A percentile compares a stretch with the other conserved stretches of the same genome.
These are phyloP conservation scores for Ecliptopera silaceata DNA, from an alignment of 2,888 invertebrate genomes.

Conservation along the genomic window DNA sequence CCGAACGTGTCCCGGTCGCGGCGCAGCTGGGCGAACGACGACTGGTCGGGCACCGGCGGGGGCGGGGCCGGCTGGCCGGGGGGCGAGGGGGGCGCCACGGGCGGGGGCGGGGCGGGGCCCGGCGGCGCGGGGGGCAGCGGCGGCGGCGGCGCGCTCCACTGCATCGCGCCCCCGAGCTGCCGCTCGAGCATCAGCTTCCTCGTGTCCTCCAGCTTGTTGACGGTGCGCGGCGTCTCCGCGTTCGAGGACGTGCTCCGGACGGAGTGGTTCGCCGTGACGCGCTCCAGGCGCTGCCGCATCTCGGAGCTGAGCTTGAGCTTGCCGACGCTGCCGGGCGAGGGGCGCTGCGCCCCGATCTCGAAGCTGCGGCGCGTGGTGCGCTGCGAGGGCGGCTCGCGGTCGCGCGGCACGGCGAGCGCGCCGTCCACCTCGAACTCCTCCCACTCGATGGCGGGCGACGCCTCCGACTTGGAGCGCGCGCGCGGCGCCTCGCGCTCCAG, in stretches of 20 bases:
- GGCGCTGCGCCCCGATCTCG: conserved; percentile 91
- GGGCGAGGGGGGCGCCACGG: conserved; percentile 82
- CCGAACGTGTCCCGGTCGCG: conserved; percentile 89
- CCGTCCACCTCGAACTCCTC: conserved; percentile 92
- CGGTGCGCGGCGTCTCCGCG: conserved; percentile 87
- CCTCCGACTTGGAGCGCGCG: conserved; percentile 72
- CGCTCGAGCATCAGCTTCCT: conserved; percentile 93
- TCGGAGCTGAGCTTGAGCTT: conserved; percentile 95
- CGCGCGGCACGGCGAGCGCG: conserved; percentile 52
- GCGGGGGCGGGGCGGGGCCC: conserved; percentile 86
- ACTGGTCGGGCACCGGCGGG: conserved; percentile 81
- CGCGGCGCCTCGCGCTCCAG: conserved; percentile 69
- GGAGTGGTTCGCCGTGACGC: conserved; percentile 94
- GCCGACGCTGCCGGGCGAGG: conserved; percentile 94
- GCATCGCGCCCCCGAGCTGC: conserved; percentile 88
- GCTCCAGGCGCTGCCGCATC: conserved; percentile 94
- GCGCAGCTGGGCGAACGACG: conserved; percentile 85
- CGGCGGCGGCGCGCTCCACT: conserved; percentile 86
- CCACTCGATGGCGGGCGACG: conserved; percentile 88
- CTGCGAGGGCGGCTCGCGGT: conserved; percentile 70
- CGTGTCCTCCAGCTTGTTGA: conserved; percentile 93
- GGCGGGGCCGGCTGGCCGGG: conserved; percentile 85
- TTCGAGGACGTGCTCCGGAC: conserved; percentile 89
- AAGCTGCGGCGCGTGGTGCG: conserved; percentile 84
- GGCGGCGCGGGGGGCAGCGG: conserved; percentile 85